These are phyloP conservation scores for Brenthis daphne DNA, from an alignment of 2,888 invertebrate species.

Conservation along the genomic window DNA sequence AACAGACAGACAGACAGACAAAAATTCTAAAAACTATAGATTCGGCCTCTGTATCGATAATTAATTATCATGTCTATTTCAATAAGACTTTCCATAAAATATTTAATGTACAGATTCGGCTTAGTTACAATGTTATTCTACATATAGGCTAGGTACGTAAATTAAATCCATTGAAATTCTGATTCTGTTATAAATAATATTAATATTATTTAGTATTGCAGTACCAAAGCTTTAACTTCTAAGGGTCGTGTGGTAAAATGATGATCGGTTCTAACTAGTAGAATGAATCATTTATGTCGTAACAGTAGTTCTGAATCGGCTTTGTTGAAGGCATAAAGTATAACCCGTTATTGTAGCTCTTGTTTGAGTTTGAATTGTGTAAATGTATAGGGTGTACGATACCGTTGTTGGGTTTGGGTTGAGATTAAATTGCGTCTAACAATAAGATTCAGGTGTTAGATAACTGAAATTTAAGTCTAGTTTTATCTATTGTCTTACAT, in stretches of 20 bases:
- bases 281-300: constrained; percentile 32
- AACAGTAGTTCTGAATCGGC: constrained; percentile 25
- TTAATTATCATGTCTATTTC: too few relatives aligned
- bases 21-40: too few relatives aligned
- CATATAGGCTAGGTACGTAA: too few relatives aligned
- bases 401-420: background rate
- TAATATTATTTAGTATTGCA: constrained; percentile 8
- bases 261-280: constrained; percentile 28
- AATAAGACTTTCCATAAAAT: too few relatives aligned
- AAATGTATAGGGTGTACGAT: background rate
- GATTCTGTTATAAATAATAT: background rate
- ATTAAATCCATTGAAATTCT: too few relatives aligned
- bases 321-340: constrained; percentile 27
- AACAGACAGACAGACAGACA: too few relatives aligned
- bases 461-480: constrained; percentile 8
- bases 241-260: constrained; percentile 12
- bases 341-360: constrained; percentile 21
- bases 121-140: too few relatives aligned
- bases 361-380: constrained; percentile 30
- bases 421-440: constrained; percentile 8
- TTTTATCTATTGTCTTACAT: constrained; percentile 6
- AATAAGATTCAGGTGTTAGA: constrained; percentile 5
- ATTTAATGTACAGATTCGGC: too few relatives aligned
- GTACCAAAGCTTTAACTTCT: constrained; percentile 3
- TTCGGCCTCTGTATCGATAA: too few relatives aligned